A percentile compares a stretch with the other conserved stretches of the same genome.
phyloP scores from a whole-genome alignment of 2,113 vertebrate species.

The Terrapene triunguis region DNA sequence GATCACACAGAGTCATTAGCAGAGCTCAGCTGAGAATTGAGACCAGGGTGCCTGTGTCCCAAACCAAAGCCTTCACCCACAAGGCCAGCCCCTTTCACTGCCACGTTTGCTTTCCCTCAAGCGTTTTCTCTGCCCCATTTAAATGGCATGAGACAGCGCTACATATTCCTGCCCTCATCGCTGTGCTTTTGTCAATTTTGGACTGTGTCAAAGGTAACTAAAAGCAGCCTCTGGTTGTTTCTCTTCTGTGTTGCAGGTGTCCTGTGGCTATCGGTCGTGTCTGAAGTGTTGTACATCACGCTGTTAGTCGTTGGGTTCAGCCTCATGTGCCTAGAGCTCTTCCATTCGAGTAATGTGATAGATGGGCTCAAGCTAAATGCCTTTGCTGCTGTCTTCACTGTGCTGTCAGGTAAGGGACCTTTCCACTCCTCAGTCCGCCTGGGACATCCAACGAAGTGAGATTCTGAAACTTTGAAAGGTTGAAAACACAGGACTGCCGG shows the following conservation, averaged over 20 bases:
- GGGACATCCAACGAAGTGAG: neutral
- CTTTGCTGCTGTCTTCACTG: constrained; percentile 98
- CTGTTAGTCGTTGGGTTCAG: constrained; percentile 96
- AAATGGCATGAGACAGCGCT: neutral
- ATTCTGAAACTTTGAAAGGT: neutral
- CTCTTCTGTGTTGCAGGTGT: constrained; percentile 85
- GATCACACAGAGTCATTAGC: neutral
- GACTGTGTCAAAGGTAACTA: neutral
- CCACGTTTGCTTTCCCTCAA: neutral
- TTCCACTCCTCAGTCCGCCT: neutral
- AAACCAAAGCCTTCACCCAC: neutral
- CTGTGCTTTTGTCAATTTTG: neutral
- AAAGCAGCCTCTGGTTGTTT: neutral
- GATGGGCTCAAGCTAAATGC: constrained; percentile 98
- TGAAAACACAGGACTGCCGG: accelerated
- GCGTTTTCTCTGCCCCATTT: neutral
- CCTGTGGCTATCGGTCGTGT: constrained; percentile 96
- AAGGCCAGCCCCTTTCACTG: neutral
- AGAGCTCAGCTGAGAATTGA: neutral
- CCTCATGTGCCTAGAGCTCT: constrained; percentile 97
- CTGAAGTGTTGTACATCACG: constrained; percentile 95
- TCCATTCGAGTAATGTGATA: constrained; percentile 96
- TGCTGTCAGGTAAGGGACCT: constrained; percentile 89
- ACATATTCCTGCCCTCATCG: neutral
- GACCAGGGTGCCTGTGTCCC: neutral